These are phyloP conservation scores for Adoxophyes honmai DNA, from an alignment of 1,140 invertebrate species.

Conservation along the genomic window DNA sequence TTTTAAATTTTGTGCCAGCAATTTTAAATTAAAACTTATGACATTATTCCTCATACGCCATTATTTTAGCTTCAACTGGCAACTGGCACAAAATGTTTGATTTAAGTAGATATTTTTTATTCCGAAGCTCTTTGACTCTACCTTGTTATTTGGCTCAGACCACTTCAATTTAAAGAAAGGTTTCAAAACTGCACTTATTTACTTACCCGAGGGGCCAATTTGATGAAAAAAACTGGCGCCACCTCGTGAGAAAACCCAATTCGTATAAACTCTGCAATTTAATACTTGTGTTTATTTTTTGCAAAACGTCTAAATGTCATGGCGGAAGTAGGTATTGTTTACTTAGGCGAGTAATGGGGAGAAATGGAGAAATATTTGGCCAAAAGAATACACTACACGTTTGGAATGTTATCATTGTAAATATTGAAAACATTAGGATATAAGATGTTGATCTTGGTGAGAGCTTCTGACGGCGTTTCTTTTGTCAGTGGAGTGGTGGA, in stretches of 20 bases:
- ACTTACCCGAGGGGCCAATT: slow-evolving; percentile 15
- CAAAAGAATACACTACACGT: neutral
- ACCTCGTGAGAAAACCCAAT: slow-evolving; percentile 36
- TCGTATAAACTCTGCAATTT: slow-evolving; percentile 45
- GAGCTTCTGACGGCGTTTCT: neutral
- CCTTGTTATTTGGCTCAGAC: no score
- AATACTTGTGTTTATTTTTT: slow-evolving; percentile 47
- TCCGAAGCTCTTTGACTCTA: no score
- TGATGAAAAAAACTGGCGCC: slow-evolving; percentile 48
- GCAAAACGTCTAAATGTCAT: slow-evolving; percentile 41
- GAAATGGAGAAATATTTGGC: slow-evolving; percentile 57
- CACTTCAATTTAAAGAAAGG: neutral
- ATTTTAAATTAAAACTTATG: no score
- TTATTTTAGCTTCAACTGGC: no score
- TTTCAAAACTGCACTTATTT: slow-evolving; percentile 14
- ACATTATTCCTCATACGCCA: no score
- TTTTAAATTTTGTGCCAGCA: no score
- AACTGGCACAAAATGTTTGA: no score
- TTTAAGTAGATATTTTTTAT: no score
- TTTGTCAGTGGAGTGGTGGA: no score
- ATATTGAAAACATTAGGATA: slow-evolving; percentile 13
- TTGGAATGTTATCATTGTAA: slow-evolving; percentile 6
- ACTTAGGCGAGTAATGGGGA: slow-evolving; percentile 38
- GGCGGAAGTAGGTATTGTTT: slow-evolving; percentile 56
- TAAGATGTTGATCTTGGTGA: slow-evolving; percentile 4